Base-by-base conservation (phyloP, 2,797 vertebrate genomes). In the Podarcis lilfordi region DNA sequence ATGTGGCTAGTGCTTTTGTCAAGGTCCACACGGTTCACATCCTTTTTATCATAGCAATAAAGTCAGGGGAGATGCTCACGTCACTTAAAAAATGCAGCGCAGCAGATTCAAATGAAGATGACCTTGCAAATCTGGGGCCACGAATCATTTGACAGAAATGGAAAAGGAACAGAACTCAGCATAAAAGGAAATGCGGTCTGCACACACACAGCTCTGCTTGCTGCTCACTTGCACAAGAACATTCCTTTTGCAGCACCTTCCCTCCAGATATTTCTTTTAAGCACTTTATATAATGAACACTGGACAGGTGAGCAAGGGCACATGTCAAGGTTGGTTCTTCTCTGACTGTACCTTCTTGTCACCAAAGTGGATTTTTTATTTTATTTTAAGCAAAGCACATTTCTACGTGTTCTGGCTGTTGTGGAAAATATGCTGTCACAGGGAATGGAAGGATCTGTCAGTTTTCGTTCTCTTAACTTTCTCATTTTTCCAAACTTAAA, bases 61-160 rank as follows among this genome's bases (percentile, higher is more conserved):
- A 93, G 55, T 13, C 50, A 69, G 11, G 79, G 77, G 82, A 92
- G 69, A 75, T 75, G 93, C 84, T 90, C 86, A 77, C 17, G 79
- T 91, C 37, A 92, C 82, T 92, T 90, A 86, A 90, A 55, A 95
- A 94, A 88, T 79, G 86, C 93, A 94, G 83, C 71, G 55, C 61
- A 80, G 92, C 91, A 92, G 75, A 95, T 94, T 92, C 81, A 82
- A 90, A 88, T 88, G 79, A 79, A 95, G 86, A 94, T 92, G 90
- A 95, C 92, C 93, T 94, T 92, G 92, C 76, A 93, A 81, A 94
- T 93, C 84, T 74, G 64, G 64, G 75, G 32, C 79, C 91, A 91
- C 89, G 94, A 93, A 95, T 94, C 86, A 94, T 66, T 86, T 91
- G 89, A 81, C 86, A 37, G 72, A 92, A 94, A 88, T 80, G 78